Evolutionary conservation across 2,797 vertebrate species (phyloP), one percentile per base, ranked within the genome.

Genomic region (Zalophus californianus): DNA sequence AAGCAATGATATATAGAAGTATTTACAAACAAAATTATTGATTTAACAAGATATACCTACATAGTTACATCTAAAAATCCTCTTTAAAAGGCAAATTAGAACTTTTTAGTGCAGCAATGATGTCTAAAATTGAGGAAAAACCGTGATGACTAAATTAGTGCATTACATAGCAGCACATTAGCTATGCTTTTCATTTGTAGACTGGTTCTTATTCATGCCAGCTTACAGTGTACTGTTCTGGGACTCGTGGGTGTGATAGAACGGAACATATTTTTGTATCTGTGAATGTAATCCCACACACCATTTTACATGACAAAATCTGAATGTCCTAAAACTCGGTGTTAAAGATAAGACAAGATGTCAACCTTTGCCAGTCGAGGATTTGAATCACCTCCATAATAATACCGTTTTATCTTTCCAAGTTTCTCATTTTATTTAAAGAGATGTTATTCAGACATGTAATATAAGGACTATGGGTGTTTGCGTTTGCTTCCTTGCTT

Each of bases 211-310:
- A 98, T 98, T 98, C 97, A 94, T 97, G 98, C 98, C 97, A 98
- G 94, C 95, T 97, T 98, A 98, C 97, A 97, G 97, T 94, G 96
- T 97, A 56, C 98, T 97, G 98, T 98, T 98, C 97, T 98, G 96
- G 97, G 96, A 95, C 97, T 96, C 91, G 97, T 98, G 98, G 98
- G 98, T 98, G 98, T 98, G 96, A 98, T 92, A 96, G 98, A 98
- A 99, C 95, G 94, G 98, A 98, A 98, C 98, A 98, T 98, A 98
- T 98, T 98, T 98, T 98, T 98, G 98, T 98, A 97, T 98, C 98
- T 98, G 97, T 97, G 98, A 98, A 98, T 98, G 68, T 98, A 98
- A 98, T 98, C 98, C 98, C 98, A 98, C 98, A 98, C 98, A 98
- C 94, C 97, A 89, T 98, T 98, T 98, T 98, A 98, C 98, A 98